Base-by-base conservation (phyloP, 2,888 invertebrate genomes). In the Cryptus armator region DNA sequence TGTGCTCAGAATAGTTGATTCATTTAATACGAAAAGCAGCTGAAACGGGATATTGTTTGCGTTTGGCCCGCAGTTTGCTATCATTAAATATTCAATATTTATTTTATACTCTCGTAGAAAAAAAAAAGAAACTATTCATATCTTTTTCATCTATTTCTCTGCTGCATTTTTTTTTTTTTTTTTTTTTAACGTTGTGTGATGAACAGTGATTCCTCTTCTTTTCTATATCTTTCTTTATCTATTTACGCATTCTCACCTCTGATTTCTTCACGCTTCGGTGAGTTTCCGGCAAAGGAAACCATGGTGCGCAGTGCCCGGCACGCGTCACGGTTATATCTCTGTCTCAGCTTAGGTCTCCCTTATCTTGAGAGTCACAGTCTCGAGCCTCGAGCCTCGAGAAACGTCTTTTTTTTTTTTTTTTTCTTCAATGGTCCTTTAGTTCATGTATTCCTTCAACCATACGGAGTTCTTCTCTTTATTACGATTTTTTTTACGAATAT, bases 241-340 rank as follows among this genome's bases (percentile, higher is more conserved):
- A 77, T 77, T 66, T 71, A 71, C 71, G 77, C 66, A 77, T 82
- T 82, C 66, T 76, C 82, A 67, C 82, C 78, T 83, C 72, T 51
- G 83, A 78, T 83, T 83, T 78, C 72, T 83, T 78, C 77, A 74
- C 72, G 78, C 59, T 59, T 44, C 68, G 83, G 3, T 77, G 83
- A 29, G 68, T 79, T 78, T 74, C 74, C 66, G 74, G 83, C 53
- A 32, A n/a, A 43, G 78, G 67, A 74, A 74, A 74, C 19, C 59
- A 16, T 66, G 67, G 32, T 51, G 10, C 53, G 56, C 53, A n/a
- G 51, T 72, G 72, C 72, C 83, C 68, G 78, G 83, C 83, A 83
- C 83, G 78, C 83, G 83, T 79, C 78, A 48, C 70, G 62, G 48
- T 43, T 48, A 48, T 70, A 71, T 79, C 44, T 43, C 44, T 67